A percentile compares a stretch with the other conserved stretches of the same genome.
These are phyloP conservation scores for Dorcus hopei DNA, from an alignment of 2,888 invertebrate genomes.

Conservation along the genomic window DNA sequence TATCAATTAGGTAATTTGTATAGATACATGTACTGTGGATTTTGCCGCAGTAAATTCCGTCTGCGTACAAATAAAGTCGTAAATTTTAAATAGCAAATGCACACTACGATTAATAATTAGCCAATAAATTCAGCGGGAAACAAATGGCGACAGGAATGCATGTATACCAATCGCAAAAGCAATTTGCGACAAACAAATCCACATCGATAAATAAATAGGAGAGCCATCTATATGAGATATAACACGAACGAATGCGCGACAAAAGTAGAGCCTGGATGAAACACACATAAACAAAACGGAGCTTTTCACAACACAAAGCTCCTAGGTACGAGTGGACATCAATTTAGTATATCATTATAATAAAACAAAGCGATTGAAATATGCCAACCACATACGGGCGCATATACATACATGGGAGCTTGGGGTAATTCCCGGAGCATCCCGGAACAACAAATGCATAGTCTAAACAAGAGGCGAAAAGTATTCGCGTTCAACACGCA, in stretches of 20 bases:
- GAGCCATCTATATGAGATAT: constrained; percentile 28
- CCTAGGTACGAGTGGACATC: constrained; percentile 18
- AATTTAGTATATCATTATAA: constrained; percentile 30
- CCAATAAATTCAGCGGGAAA: constrained; percentile 47
- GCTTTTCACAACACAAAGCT: constrained; percentile 20
- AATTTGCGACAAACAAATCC: constrained; percentile 49
- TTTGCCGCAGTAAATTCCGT: constrained; percentile 1
- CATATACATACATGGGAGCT: constrained; percentile 10
- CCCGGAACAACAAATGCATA: constrained; percentile 21
- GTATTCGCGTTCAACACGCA: constrained; percentile 21
- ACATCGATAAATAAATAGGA: constrained; percentile 35
- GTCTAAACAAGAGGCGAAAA: constrained; percentile 16
- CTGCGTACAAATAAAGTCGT: constrained; percentile 30
- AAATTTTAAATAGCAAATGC: constrained; percentile 43
- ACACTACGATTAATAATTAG: constrained; percentile 47
- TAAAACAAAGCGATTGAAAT: constrained; percentile 30
- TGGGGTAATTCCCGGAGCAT: constrained; percentile 7
- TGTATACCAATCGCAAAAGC: constrained; percentile 49
- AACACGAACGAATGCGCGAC: constrained; percentile 23
- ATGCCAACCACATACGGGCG: constrained; percentile 27
- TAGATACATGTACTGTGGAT: constrained; percentile 5
- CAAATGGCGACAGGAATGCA: constrained; percentile 50
- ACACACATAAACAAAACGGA: constrained; percentile 20
- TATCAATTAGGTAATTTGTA: constrained; percentile 22
- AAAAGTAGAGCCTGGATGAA: constrained; percentile 21